phyloP scores from a whole-genome alignment of 2,113 vertebrate species.

The Oceanodroma tethys region DNA sequence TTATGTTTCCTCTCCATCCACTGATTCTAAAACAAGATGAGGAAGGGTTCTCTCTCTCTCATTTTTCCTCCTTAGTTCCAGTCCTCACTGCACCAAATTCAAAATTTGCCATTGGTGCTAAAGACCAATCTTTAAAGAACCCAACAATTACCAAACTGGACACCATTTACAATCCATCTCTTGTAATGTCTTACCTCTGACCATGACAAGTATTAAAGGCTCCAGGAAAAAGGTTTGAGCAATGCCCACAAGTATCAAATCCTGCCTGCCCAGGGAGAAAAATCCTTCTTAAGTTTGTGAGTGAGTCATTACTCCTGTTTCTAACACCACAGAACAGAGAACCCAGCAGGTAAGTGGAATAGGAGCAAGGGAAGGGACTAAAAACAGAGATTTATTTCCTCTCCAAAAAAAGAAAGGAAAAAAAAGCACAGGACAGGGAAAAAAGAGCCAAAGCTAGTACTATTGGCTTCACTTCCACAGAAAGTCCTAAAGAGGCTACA shows the following conservation, averaged over 20 bases:
- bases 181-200: neutral
- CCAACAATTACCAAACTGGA: neutral
- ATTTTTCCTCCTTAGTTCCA: neutral
- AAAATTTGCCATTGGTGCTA: neutral
- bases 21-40: constrained; percentile 3
- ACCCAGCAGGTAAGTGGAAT: neutral
- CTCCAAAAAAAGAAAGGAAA: neutral
- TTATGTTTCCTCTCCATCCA: constrained; percentile 54
- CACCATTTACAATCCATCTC: neutral
- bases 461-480: constrained; percentile 20
- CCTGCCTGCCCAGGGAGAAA: neutral
- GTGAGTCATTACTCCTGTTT: neutral
- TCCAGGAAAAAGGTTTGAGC: neutral
- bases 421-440: neutral
- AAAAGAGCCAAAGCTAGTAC: neutral
- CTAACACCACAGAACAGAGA: neutral
- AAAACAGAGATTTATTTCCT: constrained; percentile 19
- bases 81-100: neutral
- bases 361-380: constrained; percentile 37
- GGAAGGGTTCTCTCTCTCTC: neutral
- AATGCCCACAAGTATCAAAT: neutral
- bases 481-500: constrained; percentile 30
- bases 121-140: neutral
- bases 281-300: neutral
- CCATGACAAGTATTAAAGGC: neutral